Conservation (phyloP, 2,113 vertebrate genomes). For the Bujurquina vittata region DNA sequence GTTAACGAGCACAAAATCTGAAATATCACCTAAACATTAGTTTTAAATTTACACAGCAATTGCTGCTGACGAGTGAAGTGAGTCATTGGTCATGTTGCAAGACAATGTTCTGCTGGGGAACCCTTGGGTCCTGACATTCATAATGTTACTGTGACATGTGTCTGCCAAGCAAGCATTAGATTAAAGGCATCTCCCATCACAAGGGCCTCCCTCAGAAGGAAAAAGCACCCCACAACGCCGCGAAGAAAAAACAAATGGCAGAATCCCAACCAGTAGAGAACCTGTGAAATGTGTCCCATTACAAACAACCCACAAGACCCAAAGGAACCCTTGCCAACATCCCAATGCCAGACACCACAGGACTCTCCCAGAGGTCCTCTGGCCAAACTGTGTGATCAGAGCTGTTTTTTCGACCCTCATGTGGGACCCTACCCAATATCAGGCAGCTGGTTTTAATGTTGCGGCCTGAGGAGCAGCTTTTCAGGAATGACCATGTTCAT, state of each 20-base stretch:
- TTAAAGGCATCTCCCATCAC: neutral
- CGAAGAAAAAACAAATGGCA: too few relatives aligned
- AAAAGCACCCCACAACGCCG: neutral
- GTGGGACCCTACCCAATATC: neutral
- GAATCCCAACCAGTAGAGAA: neutral
- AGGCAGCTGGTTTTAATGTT: neutral
- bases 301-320: neutral
- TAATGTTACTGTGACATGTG: neutral
- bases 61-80: neutral
- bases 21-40: slow-evolving; percentile 9
- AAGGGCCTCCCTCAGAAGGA: neutral
- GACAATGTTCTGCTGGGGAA: neutral
- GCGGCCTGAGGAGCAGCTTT: neutral
- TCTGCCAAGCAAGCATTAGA: neutral
- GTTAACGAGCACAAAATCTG: slow-evolving; percentile 10
- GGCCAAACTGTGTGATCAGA: neutral
- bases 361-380: neutral
- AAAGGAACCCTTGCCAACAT: neutral
- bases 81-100: neutral
- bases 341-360: neutral
- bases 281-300: neutral
- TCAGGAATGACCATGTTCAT: neutral
- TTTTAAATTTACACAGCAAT: slow-evolving; percentile 14
- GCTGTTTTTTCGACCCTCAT: neutral
- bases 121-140: neutral